Evolutionary conservation across 53 echinoderm and acorn worm genomes (phyloP).

Genomic region (Crossaster papposus): DNA sequence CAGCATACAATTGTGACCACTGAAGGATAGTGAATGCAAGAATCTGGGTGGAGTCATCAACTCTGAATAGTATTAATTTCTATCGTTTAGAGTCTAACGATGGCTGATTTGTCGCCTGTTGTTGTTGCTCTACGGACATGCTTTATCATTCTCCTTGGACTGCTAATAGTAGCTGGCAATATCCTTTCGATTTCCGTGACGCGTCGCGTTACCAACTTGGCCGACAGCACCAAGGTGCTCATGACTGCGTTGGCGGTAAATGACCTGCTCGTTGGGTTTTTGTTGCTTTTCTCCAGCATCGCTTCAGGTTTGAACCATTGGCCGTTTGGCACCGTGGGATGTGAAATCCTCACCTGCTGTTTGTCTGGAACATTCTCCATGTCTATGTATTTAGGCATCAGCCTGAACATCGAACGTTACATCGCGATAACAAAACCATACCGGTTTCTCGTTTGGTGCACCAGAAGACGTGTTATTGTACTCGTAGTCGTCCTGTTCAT

Average conservation of each 20-base stretch:
- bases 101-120: not conserved
- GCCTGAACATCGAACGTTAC: constrained; percentile 23
- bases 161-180: constrained; percentile 42
- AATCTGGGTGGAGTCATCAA: not conserved
- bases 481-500: not conserved
- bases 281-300: not conserved
- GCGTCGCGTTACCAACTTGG: constrained; percentile 26
- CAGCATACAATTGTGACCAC: not conserved
- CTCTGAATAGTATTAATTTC: not conserved
- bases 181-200: constrained; percentile 43
- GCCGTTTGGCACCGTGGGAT: constrained; percentile 15
- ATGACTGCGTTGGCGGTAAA: constrained; percentile 27
- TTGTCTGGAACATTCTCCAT: not conserved
- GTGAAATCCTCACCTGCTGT: not conserved
- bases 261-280: constrained; percentile 12
- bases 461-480: not conserved
- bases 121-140: constrained; percentile 15
- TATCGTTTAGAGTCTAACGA: not conserved
- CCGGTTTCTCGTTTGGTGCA: constrained; percentile 45
- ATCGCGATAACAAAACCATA: constrained; percentile 38
- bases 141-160: not conserved
- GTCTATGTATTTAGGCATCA: not conserved
- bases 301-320: constrained; percentile 14
- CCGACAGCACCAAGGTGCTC: constrained; percentile 50
- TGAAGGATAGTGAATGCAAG: not conserved